A percentile compares a stretch with the other conserved stretches of the same genome.
Evolutionary conservation across 2,888 invertebrate species (phyloP).

Genomic region (Dendrolimus houi): DNA sequence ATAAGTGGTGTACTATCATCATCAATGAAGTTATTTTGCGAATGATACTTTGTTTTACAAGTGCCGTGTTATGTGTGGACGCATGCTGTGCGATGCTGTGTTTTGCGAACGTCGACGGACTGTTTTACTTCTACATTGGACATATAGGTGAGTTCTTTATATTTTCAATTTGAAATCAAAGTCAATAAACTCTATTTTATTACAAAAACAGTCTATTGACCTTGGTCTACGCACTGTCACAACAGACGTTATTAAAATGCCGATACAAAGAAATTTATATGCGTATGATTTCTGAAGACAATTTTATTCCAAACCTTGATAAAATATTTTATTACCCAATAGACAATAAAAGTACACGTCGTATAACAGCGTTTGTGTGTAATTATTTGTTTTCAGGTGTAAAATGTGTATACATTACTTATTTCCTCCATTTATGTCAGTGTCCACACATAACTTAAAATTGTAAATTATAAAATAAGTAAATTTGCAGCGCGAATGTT

Average conservation of each 20-base stretch:
- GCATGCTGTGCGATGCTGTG: constrained; percentile 58
- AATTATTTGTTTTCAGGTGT: not conserved
- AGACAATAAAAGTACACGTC: not conserved
- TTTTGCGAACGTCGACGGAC: constrained; percentile 40
- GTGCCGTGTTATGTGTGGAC: constrained; percentile 68
- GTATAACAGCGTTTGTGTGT: not conserved
- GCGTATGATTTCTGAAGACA: not conserved
- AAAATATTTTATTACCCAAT: not conserved
- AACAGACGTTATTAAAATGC: constrained; percentile 7
- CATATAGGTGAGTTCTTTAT: constrained; percentile 33
- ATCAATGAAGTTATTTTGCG: constrained; percentile 73
- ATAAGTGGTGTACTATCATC: constrained; percentile 73
- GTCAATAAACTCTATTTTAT: constrained; percentile 7
- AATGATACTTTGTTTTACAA: constrained; percentile 70
- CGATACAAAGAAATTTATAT: not conserved
- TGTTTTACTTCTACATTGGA: constrained; percentile 25
- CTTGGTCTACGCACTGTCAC: not conserved
- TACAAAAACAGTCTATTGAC: constrained; percentile 11
- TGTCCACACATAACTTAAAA: constrained; percentile 27
- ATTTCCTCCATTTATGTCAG: constrained; percentile 20
- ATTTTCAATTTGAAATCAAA: not conserved
- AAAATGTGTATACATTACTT: not conserved
- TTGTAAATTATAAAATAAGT: constrained; percentile 30
- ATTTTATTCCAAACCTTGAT: not conserved
- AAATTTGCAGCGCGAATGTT: constrained; percentile 31